Evolutionary conservation across 2,113 vertebrate species (phyloP), one percentile per base, ranked within the genome.

Genomic region (Kryptolebias marmoratus): DNA sequence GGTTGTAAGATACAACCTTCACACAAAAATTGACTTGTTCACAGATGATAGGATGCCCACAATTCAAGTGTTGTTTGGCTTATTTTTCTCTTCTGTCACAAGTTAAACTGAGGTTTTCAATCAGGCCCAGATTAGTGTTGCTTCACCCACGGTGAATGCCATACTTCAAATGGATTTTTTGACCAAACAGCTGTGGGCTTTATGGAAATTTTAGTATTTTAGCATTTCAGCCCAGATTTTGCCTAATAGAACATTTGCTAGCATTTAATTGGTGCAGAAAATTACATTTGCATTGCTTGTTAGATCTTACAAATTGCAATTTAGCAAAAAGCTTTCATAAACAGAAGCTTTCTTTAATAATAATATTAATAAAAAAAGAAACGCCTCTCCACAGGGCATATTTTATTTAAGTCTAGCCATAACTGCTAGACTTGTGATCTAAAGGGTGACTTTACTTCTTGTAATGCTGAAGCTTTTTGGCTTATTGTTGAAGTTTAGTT

Each of bases 61-160:
- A 59, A 39, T 2, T 32, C 63, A 57, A 45, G 3, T 39, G 71
- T 71, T 55, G 32, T 77, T 71, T 56, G 32, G 31, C 50, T 64
- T 14, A 6, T 16, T 13, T 30, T 2, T 42, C 49, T 10, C 14
- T 12, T 6, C 0, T 60, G 13, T 69, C 42, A 50, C 53, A 49
- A 9, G 32, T 31, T 45, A 36, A 56, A n/a, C 54, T 10, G 22
- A 0, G 14, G 18, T 67, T 3, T 2, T 10, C 48, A 30, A 27
- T 48, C 13, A 27, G n/a, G 5, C 31, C 0, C 31, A 56, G 57
- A 53, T 57, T n/a, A 28, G 16, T 67, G 18, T 8, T 36, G 42
- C 31, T 62, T 13, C 30, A 30, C 22, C 0, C 28, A 16, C 8
- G 10, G n/a, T 22, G 36, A 60, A 18, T n/a, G 11, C 44, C 4